phyloP scores from a whole-genome alignment of 1,140 invertebrate genomes.

The Bemisia tabaci region DNA sequence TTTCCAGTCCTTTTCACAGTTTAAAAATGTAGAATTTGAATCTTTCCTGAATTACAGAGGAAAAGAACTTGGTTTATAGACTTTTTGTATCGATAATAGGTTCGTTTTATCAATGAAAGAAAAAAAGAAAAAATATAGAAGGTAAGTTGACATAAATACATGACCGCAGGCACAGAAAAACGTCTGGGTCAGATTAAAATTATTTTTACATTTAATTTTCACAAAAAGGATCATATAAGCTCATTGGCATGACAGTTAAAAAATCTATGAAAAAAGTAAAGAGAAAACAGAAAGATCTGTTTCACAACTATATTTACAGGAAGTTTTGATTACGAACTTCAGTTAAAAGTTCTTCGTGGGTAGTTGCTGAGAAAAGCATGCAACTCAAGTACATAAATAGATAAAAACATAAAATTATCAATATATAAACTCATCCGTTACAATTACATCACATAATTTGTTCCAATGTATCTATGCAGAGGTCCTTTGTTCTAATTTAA shows the following conservation, averaged over 20 bases:
- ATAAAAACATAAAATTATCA: neutral
- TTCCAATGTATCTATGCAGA: neutral
- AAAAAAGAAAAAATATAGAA: too few relatives aligned
- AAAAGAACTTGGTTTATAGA: too few relatives aligned
- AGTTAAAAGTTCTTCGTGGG: neutral
- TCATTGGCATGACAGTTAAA: neutral
- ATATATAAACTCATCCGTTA: neutral
- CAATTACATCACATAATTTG: neutral
- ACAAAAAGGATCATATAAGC: neutral
- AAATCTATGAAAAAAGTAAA: too few relatives aligned
- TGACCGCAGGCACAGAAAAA: neutral
- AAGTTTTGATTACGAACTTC: neutral
- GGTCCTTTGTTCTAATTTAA: neutral
- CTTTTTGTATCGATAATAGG: too few relatives aligned
- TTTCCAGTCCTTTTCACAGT: too few relatives aligned
- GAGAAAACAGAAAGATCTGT: too few relatives aligned
- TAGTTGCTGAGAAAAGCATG: neutral
- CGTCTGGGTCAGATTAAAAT: neutral
- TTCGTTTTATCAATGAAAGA: too few relatives aligned
- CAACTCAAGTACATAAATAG: neutral
- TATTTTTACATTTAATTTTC: neutral
- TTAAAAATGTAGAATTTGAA: too few relatives aligned
- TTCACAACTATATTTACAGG: neutral
- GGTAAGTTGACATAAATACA: neutral
- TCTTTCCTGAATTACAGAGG: too few relatives aligned